phyloP scores from a whole-genome alignment of 2,888 invertebrate genomes.

The Caenorhabditis uteleia region DNA sequence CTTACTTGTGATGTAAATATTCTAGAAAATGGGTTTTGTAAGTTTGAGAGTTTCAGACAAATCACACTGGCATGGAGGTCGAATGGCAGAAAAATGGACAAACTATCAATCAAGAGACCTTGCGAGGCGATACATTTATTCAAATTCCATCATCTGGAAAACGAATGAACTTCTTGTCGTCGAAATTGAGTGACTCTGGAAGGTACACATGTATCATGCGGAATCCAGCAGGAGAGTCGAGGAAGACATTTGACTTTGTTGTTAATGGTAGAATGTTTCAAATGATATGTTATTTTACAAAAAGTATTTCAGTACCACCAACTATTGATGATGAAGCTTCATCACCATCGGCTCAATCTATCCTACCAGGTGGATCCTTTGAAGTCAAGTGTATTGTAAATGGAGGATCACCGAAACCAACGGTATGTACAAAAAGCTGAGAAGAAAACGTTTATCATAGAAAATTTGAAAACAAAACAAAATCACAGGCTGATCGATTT shows the following conservation, averaged over 20 bases:
- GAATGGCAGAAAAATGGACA: constrained; percentile 65
- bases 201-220: constrained; percentile 54
- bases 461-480: too few relatives aligned
- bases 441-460: too few relatives aligned
- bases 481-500: background rate
- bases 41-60: constrained; percentile 9
- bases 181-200: constrained; percentile 50
- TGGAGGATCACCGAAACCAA: constrained; percentile 22
- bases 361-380: constrained; percentile 51
- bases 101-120: constrained; percentile 43
- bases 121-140: constrained; percentile 48
- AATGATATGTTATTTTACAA: constrained; percentile 3
- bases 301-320: constrained; percentile 49
- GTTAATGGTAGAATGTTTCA: constrained; percentile 45
- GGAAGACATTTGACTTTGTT: constrained; percentile 60
- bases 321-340: constrained; percentile 58
- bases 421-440: constrained; percentile 5
- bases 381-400: constrained; percentile 70
- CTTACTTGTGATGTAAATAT: constrained; percentile 23
- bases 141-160: constrained; percentile 58
- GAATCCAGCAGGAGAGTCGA: constrained; percentile 63
- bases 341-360: constrained; percentile 52
- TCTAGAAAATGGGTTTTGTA: background rate
- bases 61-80: constrained; percentile 44
- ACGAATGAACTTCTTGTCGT: constrained; percentile 55